Conservation (phyloP, 2,113 vertebrate species). For the Muscicapa adusta region DNA sequence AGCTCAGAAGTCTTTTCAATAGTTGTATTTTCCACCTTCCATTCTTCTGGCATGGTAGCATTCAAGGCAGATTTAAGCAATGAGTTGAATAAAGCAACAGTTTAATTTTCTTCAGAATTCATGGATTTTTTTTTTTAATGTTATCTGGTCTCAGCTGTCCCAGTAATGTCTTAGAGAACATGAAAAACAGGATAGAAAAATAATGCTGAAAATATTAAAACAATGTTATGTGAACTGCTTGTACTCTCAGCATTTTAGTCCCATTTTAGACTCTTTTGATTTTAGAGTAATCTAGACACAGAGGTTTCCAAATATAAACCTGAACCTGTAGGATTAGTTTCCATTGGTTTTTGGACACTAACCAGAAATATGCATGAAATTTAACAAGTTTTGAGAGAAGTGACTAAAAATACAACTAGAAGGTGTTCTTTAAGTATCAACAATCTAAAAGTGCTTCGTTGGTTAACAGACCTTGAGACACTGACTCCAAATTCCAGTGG, state of each 20-base stretch:
- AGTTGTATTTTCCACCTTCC: constrained; percentile 6
- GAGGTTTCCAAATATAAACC: neutral
- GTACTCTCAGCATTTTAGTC: neutral
- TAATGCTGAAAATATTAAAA: neutral
- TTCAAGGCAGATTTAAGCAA: neutral
- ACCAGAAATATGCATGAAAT: neutral
- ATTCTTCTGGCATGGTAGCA: neutral
- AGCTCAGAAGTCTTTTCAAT: neutral
- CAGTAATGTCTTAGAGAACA: neutral
- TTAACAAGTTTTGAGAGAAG: neutral
- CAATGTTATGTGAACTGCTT: neutral
- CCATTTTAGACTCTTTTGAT: neutral
- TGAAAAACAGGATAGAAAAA: neutral
- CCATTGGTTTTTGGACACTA: neutral
- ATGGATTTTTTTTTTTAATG: neutral
- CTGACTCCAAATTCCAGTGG: neutral
- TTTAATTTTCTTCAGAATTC: neutral
- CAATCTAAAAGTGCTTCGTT: neutral
- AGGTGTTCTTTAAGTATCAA: neutral
- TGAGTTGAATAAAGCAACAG: neutral
- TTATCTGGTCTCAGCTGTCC: neutral
- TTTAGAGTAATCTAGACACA: neutral
- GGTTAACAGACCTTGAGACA: neutral
- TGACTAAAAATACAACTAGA: neutral
- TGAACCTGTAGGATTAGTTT: neutral